phyloP scores from a whole-genome alignment of 2,113 vertebrate species.

The Terrapene triunguis region DNA sequence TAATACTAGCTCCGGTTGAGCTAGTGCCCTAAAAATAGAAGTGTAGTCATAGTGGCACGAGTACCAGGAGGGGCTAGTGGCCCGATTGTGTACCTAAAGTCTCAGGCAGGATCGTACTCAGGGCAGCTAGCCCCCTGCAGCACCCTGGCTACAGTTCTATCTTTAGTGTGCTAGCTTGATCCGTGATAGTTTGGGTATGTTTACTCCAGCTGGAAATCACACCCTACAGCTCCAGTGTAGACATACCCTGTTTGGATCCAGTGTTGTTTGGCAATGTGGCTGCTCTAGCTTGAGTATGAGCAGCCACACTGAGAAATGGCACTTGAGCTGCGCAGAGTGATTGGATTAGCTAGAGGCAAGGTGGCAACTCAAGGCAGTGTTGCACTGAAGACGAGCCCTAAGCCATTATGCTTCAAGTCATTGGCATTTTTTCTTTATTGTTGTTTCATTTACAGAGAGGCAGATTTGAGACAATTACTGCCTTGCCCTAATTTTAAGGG shows the following conservation, averaged over 20 bases:
- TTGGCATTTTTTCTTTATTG: neutral
- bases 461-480: neutral
- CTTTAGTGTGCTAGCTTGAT: neutral
- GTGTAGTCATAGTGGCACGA: neutral
- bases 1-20: neutral
- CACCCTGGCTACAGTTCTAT: neutral
- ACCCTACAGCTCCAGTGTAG: neutral
- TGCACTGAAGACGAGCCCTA: constrained; percentile 15
- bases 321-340: neutral
- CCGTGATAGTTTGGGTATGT: neutral
- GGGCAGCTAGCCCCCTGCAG: neutral
- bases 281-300: neutral
- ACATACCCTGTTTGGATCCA: neutral
- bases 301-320: neutral
- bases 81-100: neutral
- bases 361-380: constrained; percentile 13
- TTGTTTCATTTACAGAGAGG: neutral
- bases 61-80: neutral
- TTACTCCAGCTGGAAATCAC: neutral
- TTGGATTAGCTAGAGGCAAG: neutral
- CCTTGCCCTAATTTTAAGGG: constrained; percentile 7
- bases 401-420: constrained; percentile 2
- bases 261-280: neutral
- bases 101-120: neutral
- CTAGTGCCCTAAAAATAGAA: neutral